Percentiles rank a stretch among this genome's conserved stretches.
Evolutionary conservation across 1,140 invertebrate genomes (phyloP).

Genomic region (Liolophura sinensis): DNA sequence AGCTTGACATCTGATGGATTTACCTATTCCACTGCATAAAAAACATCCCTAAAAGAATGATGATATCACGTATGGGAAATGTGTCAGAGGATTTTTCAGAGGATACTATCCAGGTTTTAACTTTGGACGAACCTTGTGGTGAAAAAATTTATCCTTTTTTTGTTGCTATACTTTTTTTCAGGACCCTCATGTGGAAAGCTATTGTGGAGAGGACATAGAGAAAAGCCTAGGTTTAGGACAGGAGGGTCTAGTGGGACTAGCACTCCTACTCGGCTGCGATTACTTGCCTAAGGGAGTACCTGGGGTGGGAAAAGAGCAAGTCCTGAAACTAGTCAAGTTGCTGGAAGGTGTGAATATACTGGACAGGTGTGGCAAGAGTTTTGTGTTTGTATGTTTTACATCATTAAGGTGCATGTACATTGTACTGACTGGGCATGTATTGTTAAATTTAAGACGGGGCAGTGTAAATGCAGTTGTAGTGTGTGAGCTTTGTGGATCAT

Average conservation of each 20-base stretch:
- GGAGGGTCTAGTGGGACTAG: constrained; percentile 82
- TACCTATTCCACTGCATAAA: too few species aligned
- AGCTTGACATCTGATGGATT: too few species aligned
- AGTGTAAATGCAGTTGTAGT: background rate
- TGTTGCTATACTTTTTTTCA: constrained; percentile 13
- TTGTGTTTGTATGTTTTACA: too few species aligned
- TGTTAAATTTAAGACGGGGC: background rate
- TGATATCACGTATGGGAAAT: too few species aligned
- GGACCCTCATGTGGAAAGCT: constrained; percentile 70
- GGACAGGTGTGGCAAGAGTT: constrained; percentile 26
- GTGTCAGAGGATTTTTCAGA: too few species aligned
- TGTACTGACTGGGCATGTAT: background rate
- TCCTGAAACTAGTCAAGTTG: constrained; percentile 72
- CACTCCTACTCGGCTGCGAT: constrained; percentile 84
- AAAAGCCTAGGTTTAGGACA: constrained; percentile 68
- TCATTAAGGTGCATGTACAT: background rate
- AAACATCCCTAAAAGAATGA: too few species aligned
- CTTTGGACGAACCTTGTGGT: background rate
- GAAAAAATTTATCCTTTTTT: background rate
- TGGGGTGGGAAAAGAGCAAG: constrained; percentile 79
- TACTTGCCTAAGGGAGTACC: constrained; percentile 76
- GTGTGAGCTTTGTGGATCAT: background rate
- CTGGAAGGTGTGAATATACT: constrained; percentile 34
- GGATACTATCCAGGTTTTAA: background rate
- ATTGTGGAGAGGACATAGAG: constrained; percentile 71